Evolutionary conservation across 2,113 vertebrate genomes (phyloP), one percentile per base, ranked within the genome.

Genomic region (Proterorhinus semilunaris): DNA sequence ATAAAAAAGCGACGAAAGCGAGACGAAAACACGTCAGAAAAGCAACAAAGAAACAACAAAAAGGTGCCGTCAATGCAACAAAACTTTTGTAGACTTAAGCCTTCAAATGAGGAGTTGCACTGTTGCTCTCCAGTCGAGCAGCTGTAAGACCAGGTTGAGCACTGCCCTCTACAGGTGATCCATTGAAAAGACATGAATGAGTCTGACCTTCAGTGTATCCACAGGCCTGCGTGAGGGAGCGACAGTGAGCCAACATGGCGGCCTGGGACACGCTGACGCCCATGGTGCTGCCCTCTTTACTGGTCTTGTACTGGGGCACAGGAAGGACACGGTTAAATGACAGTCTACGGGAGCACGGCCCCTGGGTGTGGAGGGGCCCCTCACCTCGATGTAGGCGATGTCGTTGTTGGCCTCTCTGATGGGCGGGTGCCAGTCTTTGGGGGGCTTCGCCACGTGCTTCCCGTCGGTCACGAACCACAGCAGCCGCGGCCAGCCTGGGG

Each of bases 381-480:
- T 88, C 74, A 98, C 97, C 93, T 99, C 97, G 1, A 98, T 96
- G 69, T 98, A 99, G 47, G 97, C 96, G 0, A 94, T 95, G 61
- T 94, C 92, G 3, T 92, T 76, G 77, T 91, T 91, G 63, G 93
- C 91, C 46, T 96, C 96, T 75, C 90, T 91, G 43, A 94, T 77
- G 49, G 88, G 77, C 0, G 95, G 95, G 55, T 94, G 89, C 96
- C 97, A 99, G 79, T 98, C 96, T 89, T 96, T 98, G 0, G 96
- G 78, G 52, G 96, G 96, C 75, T 98, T 98, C 27, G 93, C 94
- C 70, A 99, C 94, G 78, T 98, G 96, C 71, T 98, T 99, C 75
- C 96, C 96, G 76, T 98, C 96, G 10, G 96, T 96, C 81, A 99
- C 96, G 83, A 98, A 95, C 97, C 96, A 98, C 75, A 95, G 80